Evolutionary conservation across 1,140 invertebrate species (phyloP).

Genomic region (Aphaenogaster floridana): DNA sequence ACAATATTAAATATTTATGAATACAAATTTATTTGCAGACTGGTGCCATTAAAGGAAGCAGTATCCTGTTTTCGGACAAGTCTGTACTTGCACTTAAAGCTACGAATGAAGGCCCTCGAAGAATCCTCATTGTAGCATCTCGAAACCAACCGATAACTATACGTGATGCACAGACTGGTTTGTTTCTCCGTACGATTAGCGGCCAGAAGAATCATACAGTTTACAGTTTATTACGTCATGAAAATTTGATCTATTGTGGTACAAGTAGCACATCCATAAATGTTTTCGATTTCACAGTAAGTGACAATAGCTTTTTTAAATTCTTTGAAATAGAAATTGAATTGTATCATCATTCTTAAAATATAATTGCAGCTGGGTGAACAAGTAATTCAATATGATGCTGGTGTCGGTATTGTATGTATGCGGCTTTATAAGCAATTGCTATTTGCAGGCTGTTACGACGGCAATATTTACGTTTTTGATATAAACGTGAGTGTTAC

Average conservation of each 20-base stretch:
- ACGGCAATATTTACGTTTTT: constrained; percentile 91
- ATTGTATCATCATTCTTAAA: constrained; percentile 16
- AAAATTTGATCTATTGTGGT: constrained; percentile 90
- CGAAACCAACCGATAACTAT: constrained; percentile 89
- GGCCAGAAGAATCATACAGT: constrained; percentile 89
- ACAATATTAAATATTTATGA: background rate
- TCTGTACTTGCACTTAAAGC: constrained; percentile 90
- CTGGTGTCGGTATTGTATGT: constrained; percentile 90
- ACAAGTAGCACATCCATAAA: constrained; percentile 90
- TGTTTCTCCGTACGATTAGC: constrained; percentile 88
- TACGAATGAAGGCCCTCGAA: constrained; percentile 89
- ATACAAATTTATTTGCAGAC: constrained; percentile 84
- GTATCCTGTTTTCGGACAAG: constrained; percentile 88
- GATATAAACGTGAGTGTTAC: constrained; percentile 83
- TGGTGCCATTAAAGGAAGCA: constrained; percentile 87
- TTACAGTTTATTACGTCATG: constrained; percentile 89
- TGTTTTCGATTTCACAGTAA: constrained; percentile 90
- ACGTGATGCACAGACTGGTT: constrained; percentile 89
- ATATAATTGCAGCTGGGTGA: constrained; percentile 87
- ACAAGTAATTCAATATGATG: constrained; percentile 87
- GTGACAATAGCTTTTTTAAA: constrained; percentile 62
- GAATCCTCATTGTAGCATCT: constrained; percentile 90
- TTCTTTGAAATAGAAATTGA: constrained; percentile 43
- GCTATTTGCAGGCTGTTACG: constrained; percentile 90
- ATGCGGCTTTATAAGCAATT: constrained; percentile 88